Base-by-base conservation (phyloP, 2,113 vertebrate species). In the Eurystomus gularis region DNA sequence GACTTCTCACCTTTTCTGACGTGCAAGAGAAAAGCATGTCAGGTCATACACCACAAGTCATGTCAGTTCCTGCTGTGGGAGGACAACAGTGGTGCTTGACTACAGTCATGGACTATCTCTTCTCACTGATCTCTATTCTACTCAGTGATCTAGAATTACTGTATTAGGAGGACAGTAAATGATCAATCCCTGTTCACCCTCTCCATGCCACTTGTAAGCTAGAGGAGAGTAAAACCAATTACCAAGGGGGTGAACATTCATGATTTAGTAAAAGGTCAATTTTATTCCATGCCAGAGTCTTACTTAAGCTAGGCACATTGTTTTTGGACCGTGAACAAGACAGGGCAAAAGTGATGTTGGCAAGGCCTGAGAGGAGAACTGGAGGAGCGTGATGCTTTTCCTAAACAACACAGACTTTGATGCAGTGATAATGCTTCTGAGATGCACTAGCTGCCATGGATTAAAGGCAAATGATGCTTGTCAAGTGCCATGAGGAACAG, bases 91-190 rank as follows among this genome's bases (percentile, higher is more conserved):
- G 10, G 23, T 3, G 2, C 19, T 89, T 54, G 21, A 40, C 23
- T 37, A 13, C 2, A 1, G 31, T 58, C 58, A 15, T 1, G 2
- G 40, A 21, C n/a, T 51, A 0, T 26, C 10, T 75, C 28, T 75
- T 62, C 61, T 82, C 24, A 31, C 17, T 54, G 7, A 35, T 52
- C 18, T 65, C 18, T 52, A 31, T 61, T 90, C 33, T 62, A 2
- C 51, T 44, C 13, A 8, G 51, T 75, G n/a, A 55, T 16, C 10
- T 71, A 49, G 39, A 81, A 73, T 70, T 58, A 86, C 10, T 35
- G 21, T 28, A 29, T 58, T 73, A 78, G 77, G 54, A 39, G 14
- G 16, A 71, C 3, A 35, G n/a, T 58, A 31, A 78, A 40, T 25
- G 31, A 73, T 73, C 14, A 72, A 14, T 49, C 28, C 10, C 7